Percentiles rank a stretch among this genome's conserved stretches.
phyloP scores from a whole-genome alignment of 2,797 vertebrate genomes.

The Dipus sagitta region DNA sequence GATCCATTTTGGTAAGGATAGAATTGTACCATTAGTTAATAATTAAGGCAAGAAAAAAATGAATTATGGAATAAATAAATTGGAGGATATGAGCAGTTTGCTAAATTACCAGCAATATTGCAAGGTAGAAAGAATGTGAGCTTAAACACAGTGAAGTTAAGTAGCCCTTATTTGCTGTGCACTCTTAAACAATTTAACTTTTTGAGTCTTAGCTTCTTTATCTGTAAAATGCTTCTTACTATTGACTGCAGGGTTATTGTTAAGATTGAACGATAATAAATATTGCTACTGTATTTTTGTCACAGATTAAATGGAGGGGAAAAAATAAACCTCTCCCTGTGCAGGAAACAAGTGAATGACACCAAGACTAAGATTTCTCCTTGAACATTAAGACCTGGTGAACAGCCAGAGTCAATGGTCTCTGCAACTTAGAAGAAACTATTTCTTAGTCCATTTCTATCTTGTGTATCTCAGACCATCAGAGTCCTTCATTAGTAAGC shows the following conservation, averaged over 20 bases:
- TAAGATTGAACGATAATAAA: conserved; percentile 12
- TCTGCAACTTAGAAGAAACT: conserved; percentile 23
- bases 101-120: background rate
- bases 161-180: background rate
- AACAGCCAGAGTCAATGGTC: background rate
- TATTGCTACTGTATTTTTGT: background rate
- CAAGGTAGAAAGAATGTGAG: background rate
- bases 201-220: background rate
- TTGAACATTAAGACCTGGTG: background rate
- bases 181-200: background rate
- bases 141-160: background rate
- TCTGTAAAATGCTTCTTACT: conserved; percentile 24
- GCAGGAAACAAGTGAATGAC: conserved; percentile 9
- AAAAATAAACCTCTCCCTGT: background rate
- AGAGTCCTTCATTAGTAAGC: background rate
- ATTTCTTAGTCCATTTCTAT: background rate
- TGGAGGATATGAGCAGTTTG: conserved; percentile 18
- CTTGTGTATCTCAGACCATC: background rate
- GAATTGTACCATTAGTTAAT: conserved; percentile 58
- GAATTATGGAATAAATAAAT: conserved; percentile 38
- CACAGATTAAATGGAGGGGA: background rate
- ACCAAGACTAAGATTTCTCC: background rate
- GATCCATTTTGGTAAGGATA: conserved; percentile 31
- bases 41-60: conserved; percentile 7
- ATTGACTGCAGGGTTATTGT: background rate